These are phyloP conservation scores for Plodia interpunctella DNA, from an alignment of 1,140 invertebrate genomes.

Conservation along the genomic window DNA sequence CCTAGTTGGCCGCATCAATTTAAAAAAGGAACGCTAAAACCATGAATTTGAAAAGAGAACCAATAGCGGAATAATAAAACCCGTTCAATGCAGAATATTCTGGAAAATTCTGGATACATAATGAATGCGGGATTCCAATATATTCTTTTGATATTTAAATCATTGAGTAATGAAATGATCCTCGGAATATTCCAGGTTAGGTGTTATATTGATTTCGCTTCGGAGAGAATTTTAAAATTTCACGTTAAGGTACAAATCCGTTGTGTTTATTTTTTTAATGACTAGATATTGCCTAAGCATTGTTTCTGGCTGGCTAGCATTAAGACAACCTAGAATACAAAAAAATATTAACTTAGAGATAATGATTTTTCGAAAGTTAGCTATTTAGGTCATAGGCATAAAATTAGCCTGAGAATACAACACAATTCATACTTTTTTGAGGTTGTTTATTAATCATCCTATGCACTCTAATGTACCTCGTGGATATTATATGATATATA, in stretches of 20 bases:
- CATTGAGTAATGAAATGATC: slow-evolving; percentile 43
- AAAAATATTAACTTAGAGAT: no score
- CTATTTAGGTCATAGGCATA: no score
- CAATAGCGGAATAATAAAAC: slow-evolving; percentile 23
- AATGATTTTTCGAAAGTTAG: no score
- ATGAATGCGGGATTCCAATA: slow-evolving; percentile 35
- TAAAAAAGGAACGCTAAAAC: not conserved
- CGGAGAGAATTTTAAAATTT: slow-evolving; percentile 10
- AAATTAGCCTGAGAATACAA: no score
- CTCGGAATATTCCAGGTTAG: slow-evolving; percentile 17
- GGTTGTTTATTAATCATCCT: no score
- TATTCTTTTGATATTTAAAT: slow-evolving; percentile 57
- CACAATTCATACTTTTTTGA: no score
- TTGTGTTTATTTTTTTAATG: not conserved
- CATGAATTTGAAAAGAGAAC: slow-evolving; percentile 3
- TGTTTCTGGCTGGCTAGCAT: no score
- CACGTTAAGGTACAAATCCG: not conserved
- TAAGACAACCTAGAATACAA: no score
- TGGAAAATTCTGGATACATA: slow-evolving; percentile 27
- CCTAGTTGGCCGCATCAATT: no score
- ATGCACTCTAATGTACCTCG: no score
- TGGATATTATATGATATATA: no score
- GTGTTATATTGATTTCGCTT: slow-evolving; percentile 9
- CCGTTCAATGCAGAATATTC: slow-evolving; percentile 8
- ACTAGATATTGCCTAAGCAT: no score